Percentiles rank a stretch among this genome's conserved stretches.
Conservation (phyloP, 2,797 vertebrate species). For the Microctenopoma stevenorrisi region DNA sequence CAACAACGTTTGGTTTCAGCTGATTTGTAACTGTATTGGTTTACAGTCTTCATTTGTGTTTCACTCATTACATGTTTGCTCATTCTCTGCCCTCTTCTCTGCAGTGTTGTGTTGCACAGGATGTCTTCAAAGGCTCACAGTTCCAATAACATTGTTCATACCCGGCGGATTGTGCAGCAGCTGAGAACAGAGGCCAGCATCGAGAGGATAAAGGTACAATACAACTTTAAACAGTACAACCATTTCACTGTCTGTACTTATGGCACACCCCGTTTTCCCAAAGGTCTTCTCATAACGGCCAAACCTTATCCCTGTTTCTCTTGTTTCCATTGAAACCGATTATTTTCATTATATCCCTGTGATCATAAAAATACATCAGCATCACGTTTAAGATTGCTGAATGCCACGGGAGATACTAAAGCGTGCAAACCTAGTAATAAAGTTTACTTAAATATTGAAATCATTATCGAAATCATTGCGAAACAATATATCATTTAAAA, state of each 20-base stretch:
- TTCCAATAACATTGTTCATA: slow-evolving; percentile 90
- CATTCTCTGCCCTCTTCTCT: slow-evolving; percentile 11
- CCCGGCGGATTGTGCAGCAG: slow-evolving; percentile 91
- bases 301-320: background rate
- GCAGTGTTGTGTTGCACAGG: slow-evolving; percentile 66
- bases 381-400: background rate
- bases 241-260: background rate
- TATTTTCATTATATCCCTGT: no score
- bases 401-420: background rate
- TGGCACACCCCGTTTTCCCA: background rate
- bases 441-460: background rate
- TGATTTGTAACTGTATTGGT: no score
- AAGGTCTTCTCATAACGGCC: background rate
- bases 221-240: background rate
- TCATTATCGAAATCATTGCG: background rate
- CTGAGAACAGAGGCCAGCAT: slow-evolving; percentile 91
- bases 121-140: slow-evolving; percentile 93
- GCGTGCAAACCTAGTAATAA: background rate
- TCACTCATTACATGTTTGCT: background rate
- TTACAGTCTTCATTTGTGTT: background rate
- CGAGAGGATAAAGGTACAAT: slow-evolving; percentile 94
- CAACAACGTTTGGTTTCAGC: background rate
- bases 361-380: no score
- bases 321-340: background rate
- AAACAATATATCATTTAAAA: background rate